Evolutionary conservation across 2,113 vertebrate species (phyloP).

Genomic region (Rhineura floridana): DNA sequence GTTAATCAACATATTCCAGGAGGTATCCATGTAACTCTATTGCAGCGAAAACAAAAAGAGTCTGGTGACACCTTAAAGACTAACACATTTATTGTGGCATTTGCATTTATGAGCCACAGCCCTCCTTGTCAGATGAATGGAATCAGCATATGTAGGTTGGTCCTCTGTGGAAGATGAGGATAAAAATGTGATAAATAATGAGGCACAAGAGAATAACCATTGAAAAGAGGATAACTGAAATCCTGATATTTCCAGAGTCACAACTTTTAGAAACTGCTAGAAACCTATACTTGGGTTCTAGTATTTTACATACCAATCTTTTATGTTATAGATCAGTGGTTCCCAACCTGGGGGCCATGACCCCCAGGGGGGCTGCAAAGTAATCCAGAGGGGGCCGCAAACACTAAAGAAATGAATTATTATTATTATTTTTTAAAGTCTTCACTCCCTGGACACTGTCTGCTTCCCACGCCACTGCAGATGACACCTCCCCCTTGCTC

Average conservation of each 20-base stretch:
- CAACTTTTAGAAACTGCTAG: neutral
- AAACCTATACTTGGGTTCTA: neutral
- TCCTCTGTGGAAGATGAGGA: neutral
- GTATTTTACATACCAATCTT: neutral
- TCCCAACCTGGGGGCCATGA: too few species aligned
- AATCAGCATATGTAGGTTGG: neutral
- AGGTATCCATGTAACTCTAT: neutral
- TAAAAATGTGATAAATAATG: neutral
- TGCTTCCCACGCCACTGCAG: too few species aligned
- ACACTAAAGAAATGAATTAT: too few species aligned
- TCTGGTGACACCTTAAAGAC: neutral
- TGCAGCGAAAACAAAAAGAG: neutral
- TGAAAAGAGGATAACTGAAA: neutral
- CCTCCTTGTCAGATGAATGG: neutral
- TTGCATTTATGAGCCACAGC: neutral
- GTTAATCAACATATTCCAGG: neutral
- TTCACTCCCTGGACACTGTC: too few species aligned
- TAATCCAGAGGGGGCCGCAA: too few species aligned
- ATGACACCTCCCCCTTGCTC: too few species aligned
- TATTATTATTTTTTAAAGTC: too few species aligned
- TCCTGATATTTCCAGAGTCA: neutral
- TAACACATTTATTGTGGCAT: neutral
- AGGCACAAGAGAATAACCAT: neutral
- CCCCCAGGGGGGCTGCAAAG: too few species aligned
- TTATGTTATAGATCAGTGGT: too few species aligned